Conservation (phyloP, 2,113 vertebrate genomes). For the Bos javanicus region DNA sequence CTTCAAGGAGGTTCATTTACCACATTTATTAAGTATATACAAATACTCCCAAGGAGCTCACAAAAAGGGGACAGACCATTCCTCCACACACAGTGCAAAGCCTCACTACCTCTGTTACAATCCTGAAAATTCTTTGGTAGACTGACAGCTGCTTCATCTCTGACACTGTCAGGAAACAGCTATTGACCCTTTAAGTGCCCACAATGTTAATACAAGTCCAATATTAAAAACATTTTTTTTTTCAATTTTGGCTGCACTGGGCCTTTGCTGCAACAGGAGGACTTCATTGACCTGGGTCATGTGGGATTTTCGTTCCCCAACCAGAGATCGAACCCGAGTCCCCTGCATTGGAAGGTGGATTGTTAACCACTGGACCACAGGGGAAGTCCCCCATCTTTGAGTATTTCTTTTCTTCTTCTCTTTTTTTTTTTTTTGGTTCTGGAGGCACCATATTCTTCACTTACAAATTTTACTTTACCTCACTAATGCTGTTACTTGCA, state of each 20-base stretch:
- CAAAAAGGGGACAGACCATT: neutral
- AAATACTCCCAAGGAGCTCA: slow-evolving; percentile 2
- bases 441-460: neutral
- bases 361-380: neutral
- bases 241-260: neutral
- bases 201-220: neutral
- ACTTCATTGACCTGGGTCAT: neutral
- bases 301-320: neutral
- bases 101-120: neutral
- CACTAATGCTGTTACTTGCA: neutral
- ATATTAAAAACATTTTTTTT: neutral
- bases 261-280: neutral
- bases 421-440: neutral
- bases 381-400: neutral
- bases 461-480: slow-evolving; percentile 18
- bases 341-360: neutral
- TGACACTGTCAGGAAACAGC: neutral
- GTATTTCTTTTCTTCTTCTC: neutral
- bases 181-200: neutral
- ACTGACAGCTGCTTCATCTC: neutral
- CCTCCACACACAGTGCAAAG: neutral
- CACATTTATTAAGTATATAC: neutral
- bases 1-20: neutral
- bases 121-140: neutral
- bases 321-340: neutral